Evolutionary conservation across 2,888 invertebrate species (phyloP), one percentile per base, ranked within the genome.

Genomic region (Drosophila tanythrix): DNA sequence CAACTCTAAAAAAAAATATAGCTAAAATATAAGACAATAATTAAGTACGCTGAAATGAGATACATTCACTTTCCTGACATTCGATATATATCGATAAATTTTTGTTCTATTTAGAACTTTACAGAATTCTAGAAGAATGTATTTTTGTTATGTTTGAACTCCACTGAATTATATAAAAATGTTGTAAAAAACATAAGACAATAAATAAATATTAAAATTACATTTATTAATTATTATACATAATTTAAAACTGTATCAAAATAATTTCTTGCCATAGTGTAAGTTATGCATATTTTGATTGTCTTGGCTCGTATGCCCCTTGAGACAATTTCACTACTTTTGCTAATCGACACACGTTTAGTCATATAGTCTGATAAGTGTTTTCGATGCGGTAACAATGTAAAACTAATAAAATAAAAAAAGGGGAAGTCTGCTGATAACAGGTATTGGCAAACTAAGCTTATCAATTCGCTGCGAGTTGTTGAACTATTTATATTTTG

Each of bases 91-190:
- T 38, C 18, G 0, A 18, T 38, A 13, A 3, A 0, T 18, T 18
- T 18, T 3, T 8, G 8, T 38, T 3, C 0, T 21, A 21, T 3
- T 21, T 6, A 43, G 21, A 43, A 43, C 21, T 11, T 11, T 5
- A 5, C 5, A 11, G 5, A 38, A 8, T 18, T 36, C 36, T 7
- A 36, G 36, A 36, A 18, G 2, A 36, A 38, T 38, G 8, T 31
- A 31, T 8, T 29, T 7, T 29, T 29, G 29, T 29, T 29, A 29
- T 7, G 7, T 7, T 0, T 29, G 1, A n/a, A n/a, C 13, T 43
- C 1, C 6, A 7, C 6, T 1, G 21, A 43, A 0, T 4, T n/a
- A 0, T 40, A n/a, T 10, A 4, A n/a, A 40, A n/a, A 4, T 4
- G 3, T n/a, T 1, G n/a, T n/a, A 40, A 40, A 2, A n/a, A 40